Evolutionary conservation across 2,888 invertebrate species (phyloP).

Genomic region (Marronus borbonicus): DNA sequence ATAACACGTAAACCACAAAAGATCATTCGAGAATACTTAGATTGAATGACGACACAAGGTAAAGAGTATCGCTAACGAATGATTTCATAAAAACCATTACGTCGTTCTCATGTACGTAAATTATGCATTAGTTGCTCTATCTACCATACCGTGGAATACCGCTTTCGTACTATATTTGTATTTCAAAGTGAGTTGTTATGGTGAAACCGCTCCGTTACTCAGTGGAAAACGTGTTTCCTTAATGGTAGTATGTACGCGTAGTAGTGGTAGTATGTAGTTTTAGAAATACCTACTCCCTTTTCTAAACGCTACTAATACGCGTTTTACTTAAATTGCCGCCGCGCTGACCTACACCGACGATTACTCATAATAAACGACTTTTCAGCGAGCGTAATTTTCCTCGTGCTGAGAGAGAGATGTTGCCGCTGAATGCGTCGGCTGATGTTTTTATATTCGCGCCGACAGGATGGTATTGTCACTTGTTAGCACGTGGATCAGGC

Average conservation of each 20-base stretch:
- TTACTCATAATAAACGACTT: constrained; percentile 41
- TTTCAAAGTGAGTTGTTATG: constrained; percentile 38
- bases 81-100: constrained; percentile 6
- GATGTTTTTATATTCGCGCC: constrained; percentile 7
- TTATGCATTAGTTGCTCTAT: background rate
- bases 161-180: constrained; percentile 30
- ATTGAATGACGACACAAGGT: background rate
- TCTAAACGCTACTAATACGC: constrained; percentile 30
- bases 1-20: no score
- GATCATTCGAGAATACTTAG: background rate
- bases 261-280: background rate
- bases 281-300: constrained; percentile 20
- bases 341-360: constrained; percentile 24
- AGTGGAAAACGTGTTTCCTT: constrained; percentile 37
- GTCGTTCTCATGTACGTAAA: background rate
- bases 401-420: constrained; percentile 29
- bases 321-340: constrained; percentile 38
- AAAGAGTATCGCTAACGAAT: background rate
- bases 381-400: constrained; percentile 40
- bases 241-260: constrained; percentile 20
- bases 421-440: background rate
- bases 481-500: background rate
- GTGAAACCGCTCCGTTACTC: constrained; percentile 36
- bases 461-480: background rate
- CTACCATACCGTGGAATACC: background rate